These are phyloP conservation scores for Sussaba pulchella DNA, from an alignment of 2,888 invertebrate genomes.

Conservation along the genomic window DNA sequence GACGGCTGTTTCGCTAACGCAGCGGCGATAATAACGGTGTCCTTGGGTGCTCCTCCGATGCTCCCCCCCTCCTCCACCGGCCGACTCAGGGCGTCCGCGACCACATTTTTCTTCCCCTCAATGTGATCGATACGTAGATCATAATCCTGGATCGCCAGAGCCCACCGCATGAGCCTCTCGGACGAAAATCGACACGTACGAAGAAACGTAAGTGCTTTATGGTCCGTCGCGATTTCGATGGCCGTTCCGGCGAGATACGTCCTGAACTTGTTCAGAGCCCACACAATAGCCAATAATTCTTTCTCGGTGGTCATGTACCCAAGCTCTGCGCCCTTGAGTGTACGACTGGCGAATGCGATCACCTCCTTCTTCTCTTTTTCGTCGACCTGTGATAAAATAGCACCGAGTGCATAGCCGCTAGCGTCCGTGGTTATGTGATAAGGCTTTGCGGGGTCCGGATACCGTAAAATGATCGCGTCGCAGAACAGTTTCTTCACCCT, in stretches of 20 bases:
- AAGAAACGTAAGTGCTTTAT: slow-evolving; percentile 45
- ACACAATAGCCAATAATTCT: slow-evolving; percentile 39
- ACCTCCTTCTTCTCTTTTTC: not conserved
- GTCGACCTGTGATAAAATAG: not conserved
- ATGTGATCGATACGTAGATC: slow-evolving; percentile 10
- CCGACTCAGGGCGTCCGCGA: not conserved
- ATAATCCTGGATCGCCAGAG: slow-evolving; percentile 30
- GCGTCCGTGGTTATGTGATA: not conserved
- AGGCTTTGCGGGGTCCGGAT: not conserved
- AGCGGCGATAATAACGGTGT: not conserved
- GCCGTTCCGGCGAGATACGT: slow-evolving; percentile 33
- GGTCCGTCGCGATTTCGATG: slow-evolving; percentile 30
- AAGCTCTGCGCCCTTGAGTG: slow-evolving; percentile 18
- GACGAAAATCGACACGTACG: slow-evolving; percentile 20
- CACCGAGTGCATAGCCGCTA: not conserved
- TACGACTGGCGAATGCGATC: not conserved
- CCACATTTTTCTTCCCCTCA: slow-evolving; percentile 24
- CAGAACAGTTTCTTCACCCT: slow-evolving; percentile 1
- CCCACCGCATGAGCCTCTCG: slow-evolving; percentile 27
- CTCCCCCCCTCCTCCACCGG: not conserved
- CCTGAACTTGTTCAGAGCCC: slow-evolving; percentile 26
- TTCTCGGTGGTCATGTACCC: slow-evolving; percentile 42
- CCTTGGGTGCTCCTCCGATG: not conserved
- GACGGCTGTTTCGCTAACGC: too few species aligned
- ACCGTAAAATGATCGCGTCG: not conserved